A percentile compares a stretch with the other conserved stretches of the same genome.
These are phyloP conservation scores for Danio aesculapii DNA, from an alignment of 2,797 vertebrate species.

Conservation along the genomic window DNA sequence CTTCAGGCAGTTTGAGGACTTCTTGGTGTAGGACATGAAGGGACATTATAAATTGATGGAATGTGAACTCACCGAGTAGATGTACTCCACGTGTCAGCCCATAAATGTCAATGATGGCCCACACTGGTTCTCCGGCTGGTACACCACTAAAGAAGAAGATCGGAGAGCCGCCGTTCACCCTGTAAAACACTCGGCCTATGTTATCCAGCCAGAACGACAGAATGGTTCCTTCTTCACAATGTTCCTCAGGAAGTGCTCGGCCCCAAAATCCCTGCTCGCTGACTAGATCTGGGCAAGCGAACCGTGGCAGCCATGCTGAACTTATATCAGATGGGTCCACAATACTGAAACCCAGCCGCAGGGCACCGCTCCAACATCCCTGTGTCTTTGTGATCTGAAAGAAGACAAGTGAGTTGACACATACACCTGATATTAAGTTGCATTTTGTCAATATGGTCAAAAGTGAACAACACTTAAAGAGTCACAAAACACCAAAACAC, in stretches of 20 bases:
- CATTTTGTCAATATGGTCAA: too few species aligned
- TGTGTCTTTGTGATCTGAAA: constrained; percentile 93
- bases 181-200: constrained; percentile 95
- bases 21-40: constrained; percentile 11
- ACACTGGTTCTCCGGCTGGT: constrained; percentile 85
- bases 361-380: constrained; percentile 94
- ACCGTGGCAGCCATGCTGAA: constrained; percentile 91
- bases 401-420: background rate
- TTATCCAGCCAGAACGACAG: constrained; percentile 96
- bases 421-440: background rate
- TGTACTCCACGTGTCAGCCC: constrained; percentile 93
- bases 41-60: background rate
- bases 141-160: constrained; percentile 96
- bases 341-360: constrained; percentile 92
- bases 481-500: too few species aligned
- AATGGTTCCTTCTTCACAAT: constrained; percentile 91
- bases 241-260: constrained; percentile 93
- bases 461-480: too few species aligned
- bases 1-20: constrained; percentile 2
- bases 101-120: constrained; percentile 94
- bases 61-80: constrained; percentile 89
- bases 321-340: constrained; percentile 94
- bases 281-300: constrained; percentile 94
- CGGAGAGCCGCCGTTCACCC: constrained; percentile 88
- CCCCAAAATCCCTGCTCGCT: constrained; percentile 96